These are phyloP conservation scores for Dioctria rufipes DNA, from an alignment of 2,888 invertebrate genomes.

Conservation along the genomic window DNA sequence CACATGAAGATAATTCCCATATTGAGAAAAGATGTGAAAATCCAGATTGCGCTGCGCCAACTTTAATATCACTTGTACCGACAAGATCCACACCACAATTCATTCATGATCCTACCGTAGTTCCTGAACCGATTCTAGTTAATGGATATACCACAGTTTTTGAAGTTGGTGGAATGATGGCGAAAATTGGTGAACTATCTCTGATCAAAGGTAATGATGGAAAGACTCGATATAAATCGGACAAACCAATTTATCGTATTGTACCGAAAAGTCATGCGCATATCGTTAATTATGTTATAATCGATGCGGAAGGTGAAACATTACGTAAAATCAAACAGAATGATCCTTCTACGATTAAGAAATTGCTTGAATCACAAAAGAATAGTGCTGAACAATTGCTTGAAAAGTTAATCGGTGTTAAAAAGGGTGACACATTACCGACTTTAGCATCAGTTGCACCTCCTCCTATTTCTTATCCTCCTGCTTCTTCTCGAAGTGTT, in stretches of 20 bases:
- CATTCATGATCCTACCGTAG: slow-evolving; percentile 62
- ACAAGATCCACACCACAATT: slow-evolving; percentile 67
- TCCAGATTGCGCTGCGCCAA: slow-evolving; percentile 63
- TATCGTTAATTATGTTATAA: slow-evolving; percentile 68
- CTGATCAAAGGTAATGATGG: neutral
- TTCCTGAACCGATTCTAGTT: slow-evolving; percentile 66
- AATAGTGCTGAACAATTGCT: slow-evolving; percentile 66
- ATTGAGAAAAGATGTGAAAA: slow-evolving; percentile 61
- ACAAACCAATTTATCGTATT: slow-evolving; percentile 66
- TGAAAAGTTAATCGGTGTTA: neutral
- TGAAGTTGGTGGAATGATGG: slow-evolving; percentile 66
- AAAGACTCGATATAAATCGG: neutral
- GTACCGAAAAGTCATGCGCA: slow-evolving; percentile 70
- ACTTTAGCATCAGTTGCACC: neutral
- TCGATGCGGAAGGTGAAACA: slow-evolving; percentile 67
- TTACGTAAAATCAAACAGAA: slow-evolving; percentile 66
- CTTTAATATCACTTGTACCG: slow-evolving; percentile 64
- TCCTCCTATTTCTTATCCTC: neutral
- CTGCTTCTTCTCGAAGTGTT: neutral
- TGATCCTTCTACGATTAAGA: slow-evolving; percentile 67
- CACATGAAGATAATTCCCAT: neutral
- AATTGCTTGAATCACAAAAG: slow-evolving; percentile 66
- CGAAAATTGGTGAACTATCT: slow-evolving; percentile 56
- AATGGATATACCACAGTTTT: slow-evolving; percentile 68
- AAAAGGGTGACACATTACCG: neutral